These are phyloP conservation scores for Trisateles emortualis DNA, from an alignment of 2,888 invertebrate species.

Conservation along the genomic window DNA sequence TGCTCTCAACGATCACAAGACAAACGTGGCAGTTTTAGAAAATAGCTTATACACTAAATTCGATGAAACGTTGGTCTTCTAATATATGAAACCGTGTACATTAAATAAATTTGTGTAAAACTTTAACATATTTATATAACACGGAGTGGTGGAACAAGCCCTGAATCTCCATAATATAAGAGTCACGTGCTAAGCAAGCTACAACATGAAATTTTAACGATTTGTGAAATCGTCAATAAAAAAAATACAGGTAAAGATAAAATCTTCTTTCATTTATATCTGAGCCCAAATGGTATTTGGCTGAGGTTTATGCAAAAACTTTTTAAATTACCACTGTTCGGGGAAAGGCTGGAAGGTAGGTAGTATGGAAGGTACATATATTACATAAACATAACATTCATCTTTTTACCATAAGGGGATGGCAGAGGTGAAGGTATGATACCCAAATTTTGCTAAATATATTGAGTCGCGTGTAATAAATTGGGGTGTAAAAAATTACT, in stretches of 20 bases:
- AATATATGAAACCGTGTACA: not conserved
- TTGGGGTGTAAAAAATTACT: no score
- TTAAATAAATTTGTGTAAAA: conserved; percentile 20
- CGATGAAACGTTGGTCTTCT: not conserved
- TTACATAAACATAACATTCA: no score
- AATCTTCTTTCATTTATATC: conserved; percentile 3
- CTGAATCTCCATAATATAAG: conserved; percentile 34
- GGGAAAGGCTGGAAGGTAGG: no score
- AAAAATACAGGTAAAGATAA: conserved; percentile 19
- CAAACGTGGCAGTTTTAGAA: no score
- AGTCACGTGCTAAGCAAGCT: conserved; percentile 13
- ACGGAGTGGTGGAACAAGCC: conserved; percentile 17
- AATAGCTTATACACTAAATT: not conserved
- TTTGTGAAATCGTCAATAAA: conserved; percentile 27
- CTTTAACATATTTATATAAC: conserved; percentile 16
- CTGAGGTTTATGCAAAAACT: no score
- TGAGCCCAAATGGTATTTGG: not conserved
- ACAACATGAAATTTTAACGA: conserved; percentile 37
- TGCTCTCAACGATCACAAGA: no score
- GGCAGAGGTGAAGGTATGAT: no score
- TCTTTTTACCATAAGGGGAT: no score
- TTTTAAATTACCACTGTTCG: no score
- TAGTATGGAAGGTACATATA: no score
- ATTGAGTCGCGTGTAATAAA: no score
- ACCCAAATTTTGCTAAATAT: no score